Evolutionary conservation across 2,113 vertebrate species (phyloP), one percentile per base, ranked within the genome.

Genomic region (Thryonomys swinderianus): DNA sequence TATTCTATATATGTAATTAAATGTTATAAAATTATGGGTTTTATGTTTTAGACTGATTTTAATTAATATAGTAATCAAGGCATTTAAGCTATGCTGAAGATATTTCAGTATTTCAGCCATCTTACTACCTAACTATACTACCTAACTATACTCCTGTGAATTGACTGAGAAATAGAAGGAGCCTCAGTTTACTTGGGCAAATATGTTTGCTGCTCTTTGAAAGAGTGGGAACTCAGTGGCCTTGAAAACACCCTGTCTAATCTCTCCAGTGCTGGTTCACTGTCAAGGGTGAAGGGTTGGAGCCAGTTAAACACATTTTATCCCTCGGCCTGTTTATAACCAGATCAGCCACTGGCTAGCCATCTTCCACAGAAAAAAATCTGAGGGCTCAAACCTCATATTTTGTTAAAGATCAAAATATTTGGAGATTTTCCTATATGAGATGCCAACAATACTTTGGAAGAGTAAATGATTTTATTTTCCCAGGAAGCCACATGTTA

Each of bases 381-480:
- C 40, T 93, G 57, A 20, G 90, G 34, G 5, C 57, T 92, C 71
- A 66, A 13, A 89, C 74, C 32, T 94, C 32, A 18, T 21, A 27
- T 27, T 94, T 82, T 61, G 66, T 85, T 95, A 80, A 92, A 92
- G n/a, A 90, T 84, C n/a, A 84, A 59, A 74, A 27, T 37, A n/a
- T 20, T 66, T 79, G 40, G 57, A 87, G 76, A 64, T 85, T 86
- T 95, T 93, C 51, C 45, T 66, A 16, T 79, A 85, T n/a, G 18
- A 66, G 45, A n/a, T 86, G 37, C 27, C n/a, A 57, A 21, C 23
- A 89, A 7, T 90, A 42, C 71, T 93, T 93, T 80, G 23, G 48
- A 88, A 93, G 93, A 90, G 34, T 80, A 91, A 95, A 81, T 85
- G n/a, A 76, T 90, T 92, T 85, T 81, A 51, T 40, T 90, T 95